Base-by-base conservation (phyloP, 2,888 invertebrate genomes). In the Halictus quadricinctus region DNA sequence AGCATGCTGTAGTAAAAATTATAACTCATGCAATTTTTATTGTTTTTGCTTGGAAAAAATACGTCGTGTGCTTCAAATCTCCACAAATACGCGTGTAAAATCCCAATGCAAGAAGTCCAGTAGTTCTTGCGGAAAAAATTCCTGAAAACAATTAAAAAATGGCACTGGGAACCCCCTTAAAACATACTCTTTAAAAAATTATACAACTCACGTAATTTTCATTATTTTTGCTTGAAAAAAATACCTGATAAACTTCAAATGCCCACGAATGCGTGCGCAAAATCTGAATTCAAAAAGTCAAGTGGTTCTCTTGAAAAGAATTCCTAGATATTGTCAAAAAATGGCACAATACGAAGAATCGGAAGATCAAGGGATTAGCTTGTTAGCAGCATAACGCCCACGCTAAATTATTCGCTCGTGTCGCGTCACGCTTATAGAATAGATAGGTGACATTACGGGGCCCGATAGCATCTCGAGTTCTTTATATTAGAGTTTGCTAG, bases 401-500 rank as follows among this genome's bases (percentile, higher is more conserved):
- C 41, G 18, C 15, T 29, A 46, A 60, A 46, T 72, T 60, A 69
- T 41, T 58, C 41, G 8, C 60, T 25, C 15, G 25, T 58, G 48
- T 29, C 50, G 36, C n/a, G n/a, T 60, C 5, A 77, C n/a, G 18
- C n/a, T 41, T n/a, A 43, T 21, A n/a, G 60, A 84, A 74, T 29
- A 5, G 50, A 46, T 5, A 29, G 7, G n/a, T 25, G 50, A 72
- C 72, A 72, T 25, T 50, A 48, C 25, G 48, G 54, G 41, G 72
- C 66, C 13, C 25, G 74, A 72, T 64, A 81, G 60, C 72, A 72
- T 18, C 25, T 54, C 54, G 70, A 58, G 86, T 48, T 41, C 78
- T 81, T 85, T 85, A 80, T 84, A 80, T 85, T 78, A 72, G 79
- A 78, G 72, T 79, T 86, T 78, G 79, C 82, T 83, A 76, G 72